Base-by-base conservation (phyloP, 2,797 vertebrate species). In the Myotis daubentonii region DNA sequence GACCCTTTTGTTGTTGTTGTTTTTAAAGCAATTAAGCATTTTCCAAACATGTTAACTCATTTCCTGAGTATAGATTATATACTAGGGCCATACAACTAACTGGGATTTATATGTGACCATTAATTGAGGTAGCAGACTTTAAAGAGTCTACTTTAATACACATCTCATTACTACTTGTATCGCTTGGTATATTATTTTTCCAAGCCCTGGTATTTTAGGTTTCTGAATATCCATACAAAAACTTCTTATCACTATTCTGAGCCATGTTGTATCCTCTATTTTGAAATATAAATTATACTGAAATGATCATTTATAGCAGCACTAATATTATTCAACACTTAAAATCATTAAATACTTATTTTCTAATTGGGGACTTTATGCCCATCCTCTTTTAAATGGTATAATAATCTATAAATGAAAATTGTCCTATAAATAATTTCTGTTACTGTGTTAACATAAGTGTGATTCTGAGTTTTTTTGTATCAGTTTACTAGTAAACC, bases 381-480 rank as follows among this genome's bases (percentile, higher is more conserved):
- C 36, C 85, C 94, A 47, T 60, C 28, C 11, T 96, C 95, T 97
- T 97, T 96, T 0, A 97, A 98, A 97, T 95, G 84, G 74, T 94
- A 87, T 91, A 93, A 97, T 98, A 97, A 97, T 97, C 94, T 97
- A n/a, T 87, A 94, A 97, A 96, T 96, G 94, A 96, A 97, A 97
- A 97, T 97, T 97, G 81, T 97, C 92, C 96, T 97, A 76, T 95
- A 97, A 98, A 97, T 96, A 94, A 96, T 38, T 38, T 38, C 38
- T 38, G 88, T 97, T 96, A 97, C 47, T 47, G 47, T 47, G 47
- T 47, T 47, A 74, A 87, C 97, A 94, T 1, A 36, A 97, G 30
- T 94, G 16, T 85, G 74, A 76, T 96, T 98, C 95, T 98, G 81
- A 95, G 28, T 96, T 55, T 97, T 97, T 97, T 97, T 95, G 80